Percentiles rank a stretch among this genome's conserved stretches.
These are phyloP conservation scores for Dolichopus griseipennis DNA, from an alignment of 2,888 invertebrate genomes.

Conservation along the genomic window DNA sequence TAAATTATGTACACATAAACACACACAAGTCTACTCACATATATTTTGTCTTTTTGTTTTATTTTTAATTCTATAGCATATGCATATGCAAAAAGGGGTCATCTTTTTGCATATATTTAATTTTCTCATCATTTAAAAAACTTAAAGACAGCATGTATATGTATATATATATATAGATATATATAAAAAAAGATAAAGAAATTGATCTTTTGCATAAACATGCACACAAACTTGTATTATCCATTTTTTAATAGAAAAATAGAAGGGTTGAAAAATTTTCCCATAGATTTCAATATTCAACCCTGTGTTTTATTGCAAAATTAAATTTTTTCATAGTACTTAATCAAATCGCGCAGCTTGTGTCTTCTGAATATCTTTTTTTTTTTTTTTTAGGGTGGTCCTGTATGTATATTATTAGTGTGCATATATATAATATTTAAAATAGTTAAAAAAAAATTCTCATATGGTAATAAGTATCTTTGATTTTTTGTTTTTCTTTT, in stretches of 20 bases:
- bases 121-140: constrained; percentile 22
- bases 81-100: constrained; percentile 21
- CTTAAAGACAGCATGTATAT: background rate
- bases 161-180: no score
- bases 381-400: no score
- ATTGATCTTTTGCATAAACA: background rate
- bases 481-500: no score
- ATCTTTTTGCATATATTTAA: constrained; percentile 25
- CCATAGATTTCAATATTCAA: constrained; percentile 19
- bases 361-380: background rate
- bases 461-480: constrained; percentile 6
- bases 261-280: constrained; percentile 22
- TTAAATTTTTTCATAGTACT: background rate
- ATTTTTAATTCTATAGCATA: constrained; percentile 13
- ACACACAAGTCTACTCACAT: background rate
- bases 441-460: background rate
- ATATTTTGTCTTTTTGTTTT: no score
- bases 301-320: background rate
- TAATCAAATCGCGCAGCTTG: constrained; percentile 2
- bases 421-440: background rate
- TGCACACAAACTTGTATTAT: background rate
- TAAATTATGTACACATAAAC: background rate
- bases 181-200: background rate
- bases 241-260: background rate
- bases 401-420: no score